Evolutionary conservation across 2,888 invertebrate species (phyloP).

Genomic region (Dryomyza anilis): DNA sequence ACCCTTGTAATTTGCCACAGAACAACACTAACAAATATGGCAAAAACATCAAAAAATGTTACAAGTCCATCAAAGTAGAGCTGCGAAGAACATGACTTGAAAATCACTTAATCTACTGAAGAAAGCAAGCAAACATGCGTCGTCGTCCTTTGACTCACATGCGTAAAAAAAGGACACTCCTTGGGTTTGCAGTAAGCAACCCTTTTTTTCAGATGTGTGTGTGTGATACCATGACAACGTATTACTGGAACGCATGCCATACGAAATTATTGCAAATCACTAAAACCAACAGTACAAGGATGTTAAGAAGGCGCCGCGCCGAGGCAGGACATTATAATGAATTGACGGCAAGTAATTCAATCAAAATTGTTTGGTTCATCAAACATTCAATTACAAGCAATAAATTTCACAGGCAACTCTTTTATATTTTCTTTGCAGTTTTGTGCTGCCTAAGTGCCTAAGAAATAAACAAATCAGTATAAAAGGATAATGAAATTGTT

Average conservation of each 20-base stretch:
- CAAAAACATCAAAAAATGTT: slow-evolving; percentile 31
- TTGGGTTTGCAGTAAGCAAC: slow-evolving; percentile 23
- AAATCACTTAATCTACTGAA: slow-evolving; percentile 56
- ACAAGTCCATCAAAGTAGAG: slow-evolving; percentile 50
- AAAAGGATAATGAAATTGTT: slow-evolving; percentile 32
- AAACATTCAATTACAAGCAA: slow-evolving; percentile 56
- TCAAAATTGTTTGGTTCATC: slow-evolving; percentile 58
- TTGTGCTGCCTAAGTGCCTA: neutral
- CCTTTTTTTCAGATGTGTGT: slow-evolving; percentile 25
- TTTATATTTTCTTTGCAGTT: neutral
- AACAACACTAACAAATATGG: slow-evolving; percentile 28
- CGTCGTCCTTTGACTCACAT: neutral
- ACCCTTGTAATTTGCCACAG: slow-evolving; percentile 55
- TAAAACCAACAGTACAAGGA: slow-evolving; percentile 44
- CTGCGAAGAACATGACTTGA: slow-evolving; percentile 52
- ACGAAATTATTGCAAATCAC: slow-evolving; percentile 55
- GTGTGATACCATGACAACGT: neutral
- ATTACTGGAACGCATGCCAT: neutral
- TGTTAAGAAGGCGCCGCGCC: slow-evolving; percentile 16
- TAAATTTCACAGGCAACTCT: slow-evolving; percentile 39
- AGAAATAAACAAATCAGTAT: slow-evolving; percentile 15
- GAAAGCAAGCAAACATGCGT: slow-evolving; percentile 10
- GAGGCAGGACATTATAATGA: slow-evolving; percentile 21
- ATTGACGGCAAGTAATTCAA: slow-evolving; percentile 44
- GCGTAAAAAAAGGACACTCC: slow-evolving; percentile 16